Evolutionary conservation across 2,888 invertebrate genomes (phyloP).

Genomic region (Leptarthrus brevirostris): DNA sequence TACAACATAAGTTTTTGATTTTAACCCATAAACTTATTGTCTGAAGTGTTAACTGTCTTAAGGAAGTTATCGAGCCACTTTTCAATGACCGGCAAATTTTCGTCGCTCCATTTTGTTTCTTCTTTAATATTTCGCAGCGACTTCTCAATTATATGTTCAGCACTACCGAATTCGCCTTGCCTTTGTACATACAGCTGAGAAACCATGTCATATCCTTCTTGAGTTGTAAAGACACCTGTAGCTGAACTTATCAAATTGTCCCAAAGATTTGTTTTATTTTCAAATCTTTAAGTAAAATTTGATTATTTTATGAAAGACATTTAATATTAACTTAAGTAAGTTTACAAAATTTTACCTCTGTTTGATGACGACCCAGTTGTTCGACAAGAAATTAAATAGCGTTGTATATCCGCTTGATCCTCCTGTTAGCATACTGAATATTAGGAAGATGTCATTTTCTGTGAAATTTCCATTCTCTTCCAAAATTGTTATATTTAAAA

Average conservation of each 20-base stretch:
- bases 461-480: slow-evolving; percentile 79
- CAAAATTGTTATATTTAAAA: slow-evolving; percentile 77
- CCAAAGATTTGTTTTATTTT: slow-evolving; percentile 79
- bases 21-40: slow-evolving; percentile 61
- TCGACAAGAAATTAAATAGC: slow-evolving; percentile 76
- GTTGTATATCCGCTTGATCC: slow-evolving; percentile 78
- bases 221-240: slow-evolving; percentile 80
- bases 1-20: neutral
- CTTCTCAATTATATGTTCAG: slow-evolving; percentile 79
- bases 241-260: slow-evolving; percentile 80
- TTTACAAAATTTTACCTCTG: slow-evolving; percentile 68
- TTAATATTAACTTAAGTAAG: no score
- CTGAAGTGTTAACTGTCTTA: slow-evolving; percentile 58
- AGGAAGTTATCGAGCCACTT: slow-evolving; percentile 76
- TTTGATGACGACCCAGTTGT: slow-evolving; percentile 78
- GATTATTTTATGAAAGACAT: no score
- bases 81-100: slow-evolving; percentile 80
- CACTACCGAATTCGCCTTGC: slow-evolving; percentile 77
- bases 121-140: slow-evolving; percentile 79
- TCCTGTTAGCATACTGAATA: slow-evolving; percentile 80
- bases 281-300: slow-evolving; percentile 69
- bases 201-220: slow-evolving; percentile 78
- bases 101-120: slow-evolving; percentile 81
- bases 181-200: slow-evolving; percentile 73
- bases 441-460: slow-evolving; percentile 79